phyloP scores from a whole-genome alignment of 2,797 vertebrate genomes.

The Parambassis ranga region DNA sequence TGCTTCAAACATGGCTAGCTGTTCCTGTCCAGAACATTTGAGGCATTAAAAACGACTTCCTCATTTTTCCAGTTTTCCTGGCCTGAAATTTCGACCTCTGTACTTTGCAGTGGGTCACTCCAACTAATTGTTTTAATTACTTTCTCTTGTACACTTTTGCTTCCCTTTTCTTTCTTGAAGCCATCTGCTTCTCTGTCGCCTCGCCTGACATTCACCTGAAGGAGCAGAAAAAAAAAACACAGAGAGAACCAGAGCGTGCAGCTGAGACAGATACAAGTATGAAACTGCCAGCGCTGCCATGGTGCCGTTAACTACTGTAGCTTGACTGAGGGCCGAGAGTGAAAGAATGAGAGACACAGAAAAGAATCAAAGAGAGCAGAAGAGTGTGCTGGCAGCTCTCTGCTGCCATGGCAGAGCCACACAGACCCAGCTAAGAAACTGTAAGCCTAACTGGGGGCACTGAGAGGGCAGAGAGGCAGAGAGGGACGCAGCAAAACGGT shows the following conservation, averaged over 20 bases:
- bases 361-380: slow-evolving; percentile 17
- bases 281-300: slow-evolving; percentile 31
- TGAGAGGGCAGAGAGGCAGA: slow-evolving; percentile 15
- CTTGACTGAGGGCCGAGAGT: slow-evolving; percentile 10
- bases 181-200: slow-evolving; percentile 74
- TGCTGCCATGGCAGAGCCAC: slow-evolving; percentile 36
- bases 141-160: background rate
- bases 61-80: too few species aligned
- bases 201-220: slow-evolving; percentile 48
- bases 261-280: slow-evolving; percentile 33
- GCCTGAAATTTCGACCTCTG: too few species aligned
- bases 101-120: too few species aligned
- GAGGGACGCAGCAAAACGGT: slow-evolving; percentile 35
- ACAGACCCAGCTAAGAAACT: slow-evolving; percentile 37
- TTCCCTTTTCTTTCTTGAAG: slow-evolving; percentile 22
- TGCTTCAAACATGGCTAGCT: too few species aligned
- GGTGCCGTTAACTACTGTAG: slow-evolving; percentile 22
- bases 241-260: background rate
- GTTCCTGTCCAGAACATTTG: too few species aligned
- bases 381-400: slow-evolving; percentile 36
- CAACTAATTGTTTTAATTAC: background rate
- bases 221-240: background rate
- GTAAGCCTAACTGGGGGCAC: slow-evolving; percentile 24
- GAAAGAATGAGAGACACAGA: slow-evolving; percentile 8
- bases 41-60: too few species aligned